phyloP scores from a whole-genome alignment of 2,888 invertebrate genomes.

The Torymus texanus region DNA sequence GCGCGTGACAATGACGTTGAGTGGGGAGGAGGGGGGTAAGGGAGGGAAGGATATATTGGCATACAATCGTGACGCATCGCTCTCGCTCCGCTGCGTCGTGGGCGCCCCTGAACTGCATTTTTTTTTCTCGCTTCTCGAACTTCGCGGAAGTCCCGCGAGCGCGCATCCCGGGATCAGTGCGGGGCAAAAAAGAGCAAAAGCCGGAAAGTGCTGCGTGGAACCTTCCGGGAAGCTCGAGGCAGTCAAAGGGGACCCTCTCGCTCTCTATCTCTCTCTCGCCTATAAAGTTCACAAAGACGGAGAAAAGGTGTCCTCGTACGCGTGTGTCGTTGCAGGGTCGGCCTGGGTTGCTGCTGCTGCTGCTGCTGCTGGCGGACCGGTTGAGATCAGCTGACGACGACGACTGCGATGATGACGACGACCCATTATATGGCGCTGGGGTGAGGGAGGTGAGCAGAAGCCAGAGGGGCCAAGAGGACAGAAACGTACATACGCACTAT shows the following conservation, averaged over 20 bases:
- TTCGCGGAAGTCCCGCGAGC: conserved; percentile 20
- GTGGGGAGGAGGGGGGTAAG: not conserved
- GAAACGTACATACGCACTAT: too few species aligned
- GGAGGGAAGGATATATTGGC: not conserved
- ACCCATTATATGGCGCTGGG: not conserved
- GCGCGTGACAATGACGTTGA: conserved; percentile 28
- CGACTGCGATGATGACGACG: not conserved
- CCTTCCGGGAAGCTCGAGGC: conserved; percentile 35
- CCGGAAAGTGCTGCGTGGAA: not conserved
- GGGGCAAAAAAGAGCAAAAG: not conserved
- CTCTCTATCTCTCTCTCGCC: conserved; percentile 5
- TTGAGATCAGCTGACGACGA: conserved; percentile 51
- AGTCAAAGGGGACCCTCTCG: not conserved
- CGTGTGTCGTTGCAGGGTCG: not conserved
- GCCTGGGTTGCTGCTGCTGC: not conserved
- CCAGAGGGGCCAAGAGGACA: not conserved
- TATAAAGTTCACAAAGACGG: conserved; percentile 12
- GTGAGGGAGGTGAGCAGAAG: not conserved
- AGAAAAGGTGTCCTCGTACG: conserved; percentile 14
- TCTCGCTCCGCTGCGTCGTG: too few species aligned
- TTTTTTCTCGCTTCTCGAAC: conserved; percentile 11
- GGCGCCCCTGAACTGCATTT: too few species aligned
- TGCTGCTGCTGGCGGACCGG: conserved; percentile 24
- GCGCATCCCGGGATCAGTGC: not conserved
- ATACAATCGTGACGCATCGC: not conserved